A percentile compares a stretch with the other conserved stretches of the same genome.
Conservation (phyloP, 2,888 invertebrate species). For the Yponomeuta evonymella region DNA sequence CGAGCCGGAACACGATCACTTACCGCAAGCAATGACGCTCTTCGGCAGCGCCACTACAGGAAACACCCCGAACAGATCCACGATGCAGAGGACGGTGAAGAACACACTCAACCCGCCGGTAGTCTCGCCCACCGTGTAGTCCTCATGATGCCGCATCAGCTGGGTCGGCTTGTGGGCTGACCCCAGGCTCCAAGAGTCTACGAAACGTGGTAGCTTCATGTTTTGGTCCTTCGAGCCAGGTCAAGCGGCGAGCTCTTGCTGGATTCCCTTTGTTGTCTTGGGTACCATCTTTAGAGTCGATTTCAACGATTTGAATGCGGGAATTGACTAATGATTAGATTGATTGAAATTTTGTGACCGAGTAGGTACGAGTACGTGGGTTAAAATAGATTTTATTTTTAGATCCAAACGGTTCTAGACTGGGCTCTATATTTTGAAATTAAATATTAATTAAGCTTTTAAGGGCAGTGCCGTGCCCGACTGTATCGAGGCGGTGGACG, state of each 20-base stretch:
- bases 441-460: background rate
- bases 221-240: background rate
- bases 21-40: constrained; percentile 85
- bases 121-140: constrained; percentile 43
- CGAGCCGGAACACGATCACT: constrained; percentile 26
- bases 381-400: no score
- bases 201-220: constrained; percentile 15
- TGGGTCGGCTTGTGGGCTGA: constrained; percentile 29
- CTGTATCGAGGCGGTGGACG: background rate
- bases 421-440: background rate
- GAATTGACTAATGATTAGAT: no score
- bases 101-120: constrained; percentile 78
- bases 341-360: no score
- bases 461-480: background rate
- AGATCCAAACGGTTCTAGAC: no score
- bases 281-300: background rate
- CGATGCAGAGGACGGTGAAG: constrained; percentile 84
- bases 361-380: no score
- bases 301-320: background rate
- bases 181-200: constrained; percentile 12
- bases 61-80: constrained; percentile 90
- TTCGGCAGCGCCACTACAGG: constrained; percentile 86
- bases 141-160: constrained; percentile 36
- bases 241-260: background rate
- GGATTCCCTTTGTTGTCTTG: background rate